Evolutionary conservation across 2,797 vertebrate genomes (phyloP).

Genomic region (Hippoglossus hippoglossus): DNA sequence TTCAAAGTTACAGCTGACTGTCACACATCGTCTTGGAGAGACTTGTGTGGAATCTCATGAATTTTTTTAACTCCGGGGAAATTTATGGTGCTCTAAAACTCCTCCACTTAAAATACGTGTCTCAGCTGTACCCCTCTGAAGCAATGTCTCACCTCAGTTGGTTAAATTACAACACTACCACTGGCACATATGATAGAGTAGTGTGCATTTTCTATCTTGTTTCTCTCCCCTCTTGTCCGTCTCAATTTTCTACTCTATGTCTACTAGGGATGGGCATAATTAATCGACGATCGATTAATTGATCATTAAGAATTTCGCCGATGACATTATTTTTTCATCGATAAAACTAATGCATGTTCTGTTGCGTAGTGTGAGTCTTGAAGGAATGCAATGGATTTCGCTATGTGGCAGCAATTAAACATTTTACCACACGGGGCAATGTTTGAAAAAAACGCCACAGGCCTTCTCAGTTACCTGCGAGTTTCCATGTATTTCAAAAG

Average conservation of each 20-base stretch:
- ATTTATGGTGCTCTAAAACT: constrained; percentile 29
- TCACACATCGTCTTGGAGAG: constrained; percentile 4
- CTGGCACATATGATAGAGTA: not conserved
- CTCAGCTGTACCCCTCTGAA: not conserved
- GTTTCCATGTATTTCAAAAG: too few relatives aligned
- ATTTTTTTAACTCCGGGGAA: constrained; percentile 29
- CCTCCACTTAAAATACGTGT: not conserved
- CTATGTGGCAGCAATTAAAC: too few relatives aligned
- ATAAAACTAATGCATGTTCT: too few relatives aligned
- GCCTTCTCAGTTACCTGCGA: too few relatives aligned
- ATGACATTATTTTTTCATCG: too few relatives aligned
- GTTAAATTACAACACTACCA: constrained; percentile 15
- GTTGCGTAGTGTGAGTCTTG: too few relatives aligned
- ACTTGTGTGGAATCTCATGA: constrained; percentile 14
- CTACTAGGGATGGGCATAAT: too few relatives aligned
- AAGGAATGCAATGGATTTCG: too few relatives aligned
- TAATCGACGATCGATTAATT: too few relatives aligned
- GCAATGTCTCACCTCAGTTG: constrained; percentile 2
- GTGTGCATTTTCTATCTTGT: not conserved
- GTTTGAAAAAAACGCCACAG: too few relatives aligned
- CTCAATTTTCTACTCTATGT: not conserved
- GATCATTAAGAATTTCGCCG: too few relatives aligned
- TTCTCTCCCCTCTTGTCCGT: not conserved
- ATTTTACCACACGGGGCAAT: too few relatives aligned
- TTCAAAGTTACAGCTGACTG: constrained; percentile 20